Evolutionary conservation across 2,888 invertebrate species (phyloP), one percentile per base, ranked within the genome.

Genomic region (Rhynchonema sp.): DNA sequence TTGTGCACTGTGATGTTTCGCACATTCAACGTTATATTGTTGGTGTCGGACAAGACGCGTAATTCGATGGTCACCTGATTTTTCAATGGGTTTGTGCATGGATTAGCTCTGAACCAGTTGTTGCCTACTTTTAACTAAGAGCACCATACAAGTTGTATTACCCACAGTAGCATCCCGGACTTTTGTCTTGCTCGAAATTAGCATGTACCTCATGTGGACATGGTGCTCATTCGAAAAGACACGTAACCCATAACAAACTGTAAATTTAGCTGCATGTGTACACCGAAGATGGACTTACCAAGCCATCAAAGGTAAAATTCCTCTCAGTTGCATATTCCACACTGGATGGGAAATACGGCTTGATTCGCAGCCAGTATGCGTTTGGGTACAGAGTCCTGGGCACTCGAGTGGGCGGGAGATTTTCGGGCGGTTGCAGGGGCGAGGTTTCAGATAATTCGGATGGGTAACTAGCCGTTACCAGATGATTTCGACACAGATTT

Each of bases 291-390:
- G n/a, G 38, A 38, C 20, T 38, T 23, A 59, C 58, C 29, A 26
- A 46, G 2, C 61, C 66, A 57, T 66, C 66, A 56, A 65, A 65
- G 13, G 66, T 66, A 60, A 64, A 64, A 56, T 64, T 60, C 52
- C 57, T 59, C 23, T 53, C 66, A 64, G 60, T 2, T 62, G 59
- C 1, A 55, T 54, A 54, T 3, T 26, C 6, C 3, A 54, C 63
- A 27, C 62, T 59, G 23, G 62, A 60, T 22, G 64, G 63, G 53
- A 65, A 66, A 58, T 65, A 65, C 20, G 65, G 63, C 57, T 64
- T 58, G 57, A 66, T 60, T 53, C 54, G 17, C 3, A 27, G 3
- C 26, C 26, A 26, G 28, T 54, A 54, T 3, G 6, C 3, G 22
- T 25, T 27, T 3, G 54, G 54, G 27, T 27, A 27, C 6, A 54